phyloP scores from a whole-genome alignment of 2,113 vertebrate species.

The Urocynchramus pylzowi region DNA sequence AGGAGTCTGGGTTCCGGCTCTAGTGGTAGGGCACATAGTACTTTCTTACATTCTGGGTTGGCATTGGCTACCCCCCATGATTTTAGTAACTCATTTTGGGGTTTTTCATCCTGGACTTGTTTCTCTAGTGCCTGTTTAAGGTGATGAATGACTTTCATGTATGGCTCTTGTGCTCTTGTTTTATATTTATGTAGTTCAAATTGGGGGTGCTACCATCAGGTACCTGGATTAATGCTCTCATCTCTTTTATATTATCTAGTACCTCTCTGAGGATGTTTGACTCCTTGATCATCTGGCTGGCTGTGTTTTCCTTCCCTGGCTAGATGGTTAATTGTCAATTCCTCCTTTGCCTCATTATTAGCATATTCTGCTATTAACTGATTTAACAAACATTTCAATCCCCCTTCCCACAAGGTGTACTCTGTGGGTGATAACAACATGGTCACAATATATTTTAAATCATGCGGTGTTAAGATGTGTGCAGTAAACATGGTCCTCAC shows the following conservation, averaged over 20 bases:
- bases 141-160: not conserved
- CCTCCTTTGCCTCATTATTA: not conserved
- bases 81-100: not conserved
- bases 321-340: not conserved
- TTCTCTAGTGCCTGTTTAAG: not conserved
- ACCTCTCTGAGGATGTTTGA: not conserved
- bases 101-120: not conserved
- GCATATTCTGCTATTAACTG: not conserved
- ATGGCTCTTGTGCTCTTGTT: not conserved
- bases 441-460: not conserved
- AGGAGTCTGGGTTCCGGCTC: not conserved
- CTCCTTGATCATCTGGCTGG: not conserved
- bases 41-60: not conserved
- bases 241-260: not conserved
- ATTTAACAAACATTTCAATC: not conserved
- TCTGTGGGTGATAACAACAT: not conserved
- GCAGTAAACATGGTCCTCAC: not conserved
- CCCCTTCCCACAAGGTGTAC: not conserved
- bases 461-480: not conserved
- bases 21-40: not conserved
- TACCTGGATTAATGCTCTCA: not conserved
- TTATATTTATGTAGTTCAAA: not conserved
- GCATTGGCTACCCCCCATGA: not conserved
- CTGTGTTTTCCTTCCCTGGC: not conserved
- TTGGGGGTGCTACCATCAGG: not conserved